Conservation (phyloP, 2,888 invertebrate genomes). For the Agonopterix alstromeriana region DNA sequence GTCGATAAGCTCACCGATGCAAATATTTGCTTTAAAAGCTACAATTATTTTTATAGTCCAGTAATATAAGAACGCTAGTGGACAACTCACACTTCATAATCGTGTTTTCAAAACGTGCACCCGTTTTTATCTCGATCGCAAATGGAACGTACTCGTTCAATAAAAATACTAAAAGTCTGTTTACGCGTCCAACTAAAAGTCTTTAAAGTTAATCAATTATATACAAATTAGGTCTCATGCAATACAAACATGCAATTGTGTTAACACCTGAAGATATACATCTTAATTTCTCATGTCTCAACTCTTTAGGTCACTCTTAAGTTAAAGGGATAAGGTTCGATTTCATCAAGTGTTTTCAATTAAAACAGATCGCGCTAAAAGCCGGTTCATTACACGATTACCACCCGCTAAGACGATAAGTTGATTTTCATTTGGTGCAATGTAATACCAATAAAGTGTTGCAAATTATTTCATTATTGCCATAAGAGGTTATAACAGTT, state of each 20-base stretch:
- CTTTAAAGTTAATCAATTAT: conserved; percentile 34
- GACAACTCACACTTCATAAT: too few species aligned
- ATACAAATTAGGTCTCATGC: conserved; percentile 41
- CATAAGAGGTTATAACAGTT: conserved; percentile 29
- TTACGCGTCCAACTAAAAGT: conserved; percentile 7
- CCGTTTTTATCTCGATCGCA: not conserved
- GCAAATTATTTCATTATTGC: conserved; percentile 56
- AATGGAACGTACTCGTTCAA: not conserved
- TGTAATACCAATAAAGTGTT: conserved; percentile 53
- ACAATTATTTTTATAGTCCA: too few species aligned
- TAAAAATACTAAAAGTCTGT: not conserved
- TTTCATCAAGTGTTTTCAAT: conserved; percentile 15
- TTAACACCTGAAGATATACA: conserved; percentile 34
- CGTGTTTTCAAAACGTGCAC: too few species aligned
- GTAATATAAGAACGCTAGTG: too few species aligned
- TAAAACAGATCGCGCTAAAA: conserved; percentile 26
- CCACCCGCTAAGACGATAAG: conserved; percentile 63
- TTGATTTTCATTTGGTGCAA: conserved; percentile 46
- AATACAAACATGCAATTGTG: conserved; percentile 29
- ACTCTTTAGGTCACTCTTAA: conserved; percentile 14
- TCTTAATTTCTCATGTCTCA: conserved; percentile 28
- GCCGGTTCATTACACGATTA: conserved; percentile 43
- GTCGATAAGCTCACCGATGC: too few species aligned
- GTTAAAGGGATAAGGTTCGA: conserved; percentile 24
- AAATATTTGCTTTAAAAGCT: too few species aligned